Percentiles rank a stretch among this genome's conserved stretches.
Conservation (phyloP, 2,797 vertebrate species). For the Phoebastria nigripes region DNA sequence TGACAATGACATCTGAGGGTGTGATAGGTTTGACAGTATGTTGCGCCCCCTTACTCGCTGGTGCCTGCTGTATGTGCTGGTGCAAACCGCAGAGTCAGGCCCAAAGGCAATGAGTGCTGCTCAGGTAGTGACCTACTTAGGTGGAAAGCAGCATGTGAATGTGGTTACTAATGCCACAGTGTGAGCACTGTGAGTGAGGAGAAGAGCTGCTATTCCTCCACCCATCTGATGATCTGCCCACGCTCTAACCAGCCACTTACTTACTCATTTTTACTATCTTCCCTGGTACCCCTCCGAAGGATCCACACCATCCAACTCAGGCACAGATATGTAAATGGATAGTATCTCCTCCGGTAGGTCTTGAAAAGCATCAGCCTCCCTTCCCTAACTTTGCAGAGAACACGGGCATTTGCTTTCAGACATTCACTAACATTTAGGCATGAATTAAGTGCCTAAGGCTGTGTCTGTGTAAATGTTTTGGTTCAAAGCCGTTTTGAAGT, state of each 20-base stretch:
- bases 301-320: background rate
- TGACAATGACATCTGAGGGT: background rate
- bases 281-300: background rate
- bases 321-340: background rate
- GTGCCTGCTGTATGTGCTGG: background rate
- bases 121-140: background rate
- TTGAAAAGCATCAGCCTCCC: background rate
- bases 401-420: background rate
- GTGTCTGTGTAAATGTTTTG: background rate
- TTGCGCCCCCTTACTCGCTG: background rate
- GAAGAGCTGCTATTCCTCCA: background rate
- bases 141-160: background rate
- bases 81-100: background rate
- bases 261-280: background rate
- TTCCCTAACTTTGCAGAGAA: background rate
- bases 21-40: background rate
- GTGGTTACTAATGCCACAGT: background rate
- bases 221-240: background rate
- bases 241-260: background rate
- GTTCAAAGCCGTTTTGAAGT: constrained; percentile 40
- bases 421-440: background rate
- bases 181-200: background rate
- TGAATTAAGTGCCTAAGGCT: background rate
- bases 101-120: background rate
- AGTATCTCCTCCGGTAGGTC: background rate